phyloP scores from a whole-genome alignment of 1,140 invertebrate species.

The Cydia splendana region DNA sequence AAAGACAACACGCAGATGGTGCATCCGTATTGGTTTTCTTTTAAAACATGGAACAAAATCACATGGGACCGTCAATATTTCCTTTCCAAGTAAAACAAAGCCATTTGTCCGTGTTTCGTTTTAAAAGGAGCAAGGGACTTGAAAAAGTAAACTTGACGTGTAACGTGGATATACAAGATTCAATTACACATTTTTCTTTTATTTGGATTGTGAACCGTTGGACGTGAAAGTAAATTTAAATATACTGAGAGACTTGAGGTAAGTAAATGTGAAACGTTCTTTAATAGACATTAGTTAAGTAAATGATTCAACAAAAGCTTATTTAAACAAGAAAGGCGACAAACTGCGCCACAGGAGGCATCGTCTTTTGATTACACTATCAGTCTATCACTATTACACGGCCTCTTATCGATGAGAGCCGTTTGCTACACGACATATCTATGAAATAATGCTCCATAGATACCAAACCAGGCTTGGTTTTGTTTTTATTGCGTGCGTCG shows the following conservation, averaged over 20 bases:
- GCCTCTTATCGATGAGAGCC: slow-evolving; percentile 7
- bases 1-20: slow-evolving; percentile 73
- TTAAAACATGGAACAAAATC: slow-evolving; percentile 76
- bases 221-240: not conserved
- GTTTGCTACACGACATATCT: not conserved
- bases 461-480: not conserved
- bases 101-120: slow-evolving; percentile 55
- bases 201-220: slow-evolving; percentile 20
- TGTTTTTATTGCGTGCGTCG: not conserved
- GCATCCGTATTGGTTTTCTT: slow-evolving; percentile 74
- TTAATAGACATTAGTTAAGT: not conserved
- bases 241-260: not conserved
- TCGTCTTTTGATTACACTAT: slow-evolving; percentile 4
- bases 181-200: slow-evolving; percentile 30
- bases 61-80: slow-evolving; percentile 72
- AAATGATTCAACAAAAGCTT: not conserved
- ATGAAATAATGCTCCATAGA: slow-evolving; percentile 3
- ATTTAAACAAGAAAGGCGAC: slow-evolving; percentile 3
- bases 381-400: slow-evolving; percentile 10
- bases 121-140: slow-evolving; percentile 63
- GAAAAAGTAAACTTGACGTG: slow-evolving; percentile 28
- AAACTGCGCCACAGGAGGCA: slow-evolving; percentile 14
- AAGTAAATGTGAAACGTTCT: not conserved
- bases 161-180: slow-evolving; percentile 30
- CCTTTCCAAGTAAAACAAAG: slow-evolving; percentile 66